Percentiles rank a stretch among this genome's conserved stretches.
phyloP scores from a whole-genome alignment of 2,113 vertebrate species.

The Petromus typicus region DNA sequence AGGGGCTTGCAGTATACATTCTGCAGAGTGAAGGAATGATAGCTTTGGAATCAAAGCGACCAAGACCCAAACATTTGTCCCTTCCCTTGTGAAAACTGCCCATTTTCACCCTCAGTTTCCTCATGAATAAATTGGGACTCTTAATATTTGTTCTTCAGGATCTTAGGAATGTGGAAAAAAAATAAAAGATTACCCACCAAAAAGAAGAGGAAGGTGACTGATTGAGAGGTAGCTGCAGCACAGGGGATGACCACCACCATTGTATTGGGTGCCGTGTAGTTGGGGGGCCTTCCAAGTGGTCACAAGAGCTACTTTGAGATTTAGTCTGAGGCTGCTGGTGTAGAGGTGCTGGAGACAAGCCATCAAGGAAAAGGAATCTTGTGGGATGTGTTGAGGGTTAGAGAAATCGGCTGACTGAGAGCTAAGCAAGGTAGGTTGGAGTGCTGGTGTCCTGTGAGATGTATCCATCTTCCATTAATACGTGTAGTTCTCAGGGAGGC shows the following conservation, averaged over 20 bases:
- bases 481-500: background rate
- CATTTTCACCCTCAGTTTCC: background rate
- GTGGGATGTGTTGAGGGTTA: fast-evolving
- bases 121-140: too few relatives aligned
- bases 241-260: fast-evolving
- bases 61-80: background rate
- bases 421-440: background rate
- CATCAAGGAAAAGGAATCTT: background rate
- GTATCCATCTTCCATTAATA: background rate
- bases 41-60: background rate
- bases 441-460: background rate
- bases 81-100: background rate
- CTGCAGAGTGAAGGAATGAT: background rate
- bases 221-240: background rate
- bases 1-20: fast-evolving
- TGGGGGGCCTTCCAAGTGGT: fast-evolving
- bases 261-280: background rate
- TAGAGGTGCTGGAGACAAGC: fast-evolving
- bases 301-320: fast-evolving
- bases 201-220: background rate
- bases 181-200: background rate
- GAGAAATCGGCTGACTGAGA: background rate
- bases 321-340: background rate
- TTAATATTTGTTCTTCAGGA: background rate
- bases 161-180: background rate